Conservation (phyloP, 2,888 invertebrate species). For the Opisthograptis luteolata region DNA sequence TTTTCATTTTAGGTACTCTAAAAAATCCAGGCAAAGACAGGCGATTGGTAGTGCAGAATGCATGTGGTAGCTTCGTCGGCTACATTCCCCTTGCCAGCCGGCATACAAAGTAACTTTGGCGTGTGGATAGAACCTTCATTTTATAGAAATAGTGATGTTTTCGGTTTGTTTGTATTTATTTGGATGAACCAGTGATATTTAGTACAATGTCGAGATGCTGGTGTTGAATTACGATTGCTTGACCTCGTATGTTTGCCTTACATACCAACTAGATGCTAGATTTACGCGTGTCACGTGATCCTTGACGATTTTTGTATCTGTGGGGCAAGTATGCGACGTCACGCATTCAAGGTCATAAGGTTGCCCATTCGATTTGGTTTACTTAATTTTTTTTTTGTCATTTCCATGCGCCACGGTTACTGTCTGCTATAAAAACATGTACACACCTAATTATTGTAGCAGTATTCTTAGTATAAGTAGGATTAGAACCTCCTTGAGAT, state of each 20-base stretch:
- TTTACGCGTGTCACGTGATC: not conserved
- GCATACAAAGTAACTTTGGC: constrained; percentile 62
- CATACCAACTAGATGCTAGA: not conserved
- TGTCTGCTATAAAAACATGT: constrained; percentile 74
- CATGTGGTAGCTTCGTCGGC: constrained; percentile 78
- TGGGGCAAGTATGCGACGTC: no score
- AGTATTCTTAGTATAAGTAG: constrained; percentile 81
- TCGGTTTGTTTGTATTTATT: not conserved
- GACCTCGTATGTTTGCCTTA: not conserved
- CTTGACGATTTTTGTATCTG: not conserved
- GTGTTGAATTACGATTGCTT: no score
- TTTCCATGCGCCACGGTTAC: constrained; percentile 65
- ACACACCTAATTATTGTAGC: constrained; percentile 74
- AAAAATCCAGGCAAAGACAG: constrained; percentile 28
- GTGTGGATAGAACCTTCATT: constrained; percentile 49
- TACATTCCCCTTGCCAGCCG: constrained; percentile 63
- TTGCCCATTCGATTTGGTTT: not conserved
- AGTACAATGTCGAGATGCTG: not conserved
- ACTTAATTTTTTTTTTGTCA: constrained; percentile 9
- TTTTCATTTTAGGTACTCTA: not conserved
- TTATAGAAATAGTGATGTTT: constrained; percentile 2
- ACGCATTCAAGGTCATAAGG: not conserved
- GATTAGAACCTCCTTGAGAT: constrained; percentile 76
- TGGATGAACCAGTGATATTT: constrained; percentile 10
- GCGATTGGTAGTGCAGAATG: constrained; percentile 64